Percentiles rank a stretch among this genome's conserved stretches.
Conservation (phyloP, 2,888 invertebrate species). For the Thereva unica region DNA sequence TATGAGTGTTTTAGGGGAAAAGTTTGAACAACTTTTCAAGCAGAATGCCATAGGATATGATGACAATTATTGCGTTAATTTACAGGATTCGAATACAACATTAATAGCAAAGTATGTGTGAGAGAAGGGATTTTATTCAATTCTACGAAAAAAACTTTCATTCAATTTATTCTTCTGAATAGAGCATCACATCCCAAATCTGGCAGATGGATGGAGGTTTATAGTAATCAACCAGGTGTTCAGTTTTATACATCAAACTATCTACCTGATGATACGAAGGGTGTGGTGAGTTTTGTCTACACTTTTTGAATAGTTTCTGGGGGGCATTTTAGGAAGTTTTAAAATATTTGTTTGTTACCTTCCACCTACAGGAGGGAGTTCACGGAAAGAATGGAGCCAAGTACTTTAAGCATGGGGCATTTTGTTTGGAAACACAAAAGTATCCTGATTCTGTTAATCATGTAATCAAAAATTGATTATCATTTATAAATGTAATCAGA, state of each 20-base stretch:
- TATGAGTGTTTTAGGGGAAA: constrained; percentile 67
- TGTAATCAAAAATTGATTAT: constrained; percentile 60
- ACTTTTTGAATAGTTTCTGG: neutral
- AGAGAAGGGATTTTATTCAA: neutral
- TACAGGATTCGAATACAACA: constrained; percentile 27
- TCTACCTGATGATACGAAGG: constrained; percentile 66
- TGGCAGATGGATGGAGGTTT: constrained; percentile 78
- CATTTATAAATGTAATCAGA: constrained; percentile 23
- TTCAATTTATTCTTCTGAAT: constrained; percentile 13
- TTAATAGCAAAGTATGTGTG: constrained; percentile 63
- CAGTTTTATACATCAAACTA: constrained; percentile 87
- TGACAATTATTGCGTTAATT: constrained; percentile 75
- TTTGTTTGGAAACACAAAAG: constrained; percentile 90
- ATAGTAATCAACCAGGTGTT: constrained; percentile 85
- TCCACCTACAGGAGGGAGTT: constrained; percentile 55
- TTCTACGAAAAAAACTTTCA: neutral
- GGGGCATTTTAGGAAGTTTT: neutral
- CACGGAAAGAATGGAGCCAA: constrained; percentile 70
- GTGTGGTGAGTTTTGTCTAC: constrained; percentile 46
- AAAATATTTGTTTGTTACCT: constrained; percentile 10
- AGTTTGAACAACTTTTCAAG: constrained; percentile 68
- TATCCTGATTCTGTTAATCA: constrained; percentile 90
- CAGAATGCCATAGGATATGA: constrained; percentile 78
- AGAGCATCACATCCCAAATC: constrained; percentile 69
- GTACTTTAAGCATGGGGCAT: constrained; percentile 78